Evolutionary conservation across 2,113 vertebrate genomes (phyloP).

Genomic region (Marcusenius ussheri): DNA sequence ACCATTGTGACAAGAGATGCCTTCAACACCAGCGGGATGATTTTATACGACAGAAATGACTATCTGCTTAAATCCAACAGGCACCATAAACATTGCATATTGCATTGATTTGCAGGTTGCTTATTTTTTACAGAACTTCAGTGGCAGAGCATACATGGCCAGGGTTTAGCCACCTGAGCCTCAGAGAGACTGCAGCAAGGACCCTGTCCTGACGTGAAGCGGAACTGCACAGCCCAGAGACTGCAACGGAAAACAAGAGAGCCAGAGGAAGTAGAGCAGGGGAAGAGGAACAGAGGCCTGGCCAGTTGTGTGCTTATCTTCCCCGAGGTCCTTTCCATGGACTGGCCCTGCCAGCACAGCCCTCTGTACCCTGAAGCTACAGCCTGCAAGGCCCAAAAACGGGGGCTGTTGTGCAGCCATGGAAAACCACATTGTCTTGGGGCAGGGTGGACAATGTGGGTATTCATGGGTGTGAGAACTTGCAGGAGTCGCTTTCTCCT

Average conservation of each 20-base stretch:
- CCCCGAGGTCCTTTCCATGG: not conserved
- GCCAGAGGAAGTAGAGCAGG: constrained; percentile 38
- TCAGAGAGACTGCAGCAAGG: not conserved
- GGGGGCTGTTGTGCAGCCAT: too few species aligned
- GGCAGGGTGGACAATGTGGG: not conserved
- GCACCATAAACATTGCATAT: not conserved
- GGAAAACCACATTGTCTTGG: not conserved
- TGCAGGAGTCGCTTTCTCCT: not conserved
- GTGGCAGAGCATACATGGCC: not conserved
- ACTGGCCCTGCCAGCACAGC: not conserved
- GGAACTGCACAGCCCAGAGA: constrained; percentile 21
- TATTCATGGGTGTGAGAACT: not conserved
- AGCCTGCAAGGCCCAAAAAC: not conserved
- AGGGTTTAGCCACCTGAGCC: not conserved
- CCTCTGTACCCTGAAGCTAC: not conserved
- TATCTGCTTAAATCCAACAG: not conserved
- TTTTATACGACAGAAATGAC: not conserved
- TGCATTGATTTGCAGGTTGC: not conserved
- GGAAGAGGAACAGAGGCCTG: constrained; percentile 42
- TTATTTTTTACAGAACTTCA: not conserved
- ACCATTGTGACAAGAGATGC: not conserved
- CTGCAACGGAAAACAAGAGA: constrained; percentile 20
- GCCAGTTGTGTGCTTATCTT: constrained; percentile 1
- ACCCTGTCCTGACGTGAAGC: constrained; percentile 12
- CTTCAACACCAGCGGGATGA: not conserved